phyloP scores from a whole-genome alignment of 1,140 invertebrate genomes.

The Ceratitis capitata region DNA sequence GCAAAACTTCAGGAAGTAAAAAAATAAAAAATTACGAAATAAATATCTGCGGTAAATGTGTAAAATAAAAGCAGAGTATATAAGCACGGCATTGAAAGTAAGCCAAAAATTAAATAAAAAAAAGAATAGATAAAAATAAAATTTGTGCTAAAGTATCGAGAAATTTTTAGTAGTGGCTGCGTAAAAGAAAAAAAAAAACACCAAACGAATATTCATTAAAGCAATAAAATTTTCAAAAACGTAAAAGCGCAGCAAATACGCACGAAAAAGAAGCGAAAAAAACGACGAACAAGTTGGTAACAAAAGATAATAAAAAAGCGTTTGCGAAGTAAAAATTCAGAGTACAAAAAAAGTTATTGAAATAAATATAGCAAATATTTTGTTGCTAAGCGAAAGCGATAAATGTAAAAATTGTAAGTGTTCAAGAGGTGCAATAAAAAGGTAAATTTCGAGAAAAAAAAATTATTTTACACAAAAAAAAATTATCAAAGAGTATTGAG shows the following conservation, averaged over 20 bases:
- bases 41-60: neutral
- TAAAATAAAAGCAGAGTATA: neutral
- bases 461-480: neutral
- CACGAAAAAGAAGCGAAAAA: neutral
- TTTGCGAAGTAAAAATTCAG: neutral
- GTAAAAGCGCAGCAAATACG: neutral
- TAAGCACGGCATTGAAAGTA: neutral
- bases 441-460: neutral
- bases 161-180: conserved; percentile 10
- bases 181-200: neutral
- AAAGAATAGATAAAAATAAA: neutral
- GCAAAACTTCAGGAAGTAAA: neutral
- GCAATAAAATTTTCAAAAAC: neutral
- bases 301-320: conserved; percentile 27
- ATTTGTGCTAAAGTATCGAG: neutral
- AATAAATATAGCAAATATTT: neutral
- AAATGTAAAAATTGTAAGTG: neutral
- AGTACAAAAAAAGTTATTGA: neutral
- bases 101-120: neutral
- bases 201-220: conserved; percentile 39
- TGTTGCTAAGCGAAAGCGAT: neutral
- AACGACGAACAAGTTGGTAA: neutral
- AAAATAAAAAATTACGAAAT: conserved; percentile 10
- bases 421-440: neutral
- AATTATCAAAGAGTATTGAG: neutral